Base-by-base conservation (phyloP, 2,113 vertebrate species). In the Acinonyx jubatus region DNA sequence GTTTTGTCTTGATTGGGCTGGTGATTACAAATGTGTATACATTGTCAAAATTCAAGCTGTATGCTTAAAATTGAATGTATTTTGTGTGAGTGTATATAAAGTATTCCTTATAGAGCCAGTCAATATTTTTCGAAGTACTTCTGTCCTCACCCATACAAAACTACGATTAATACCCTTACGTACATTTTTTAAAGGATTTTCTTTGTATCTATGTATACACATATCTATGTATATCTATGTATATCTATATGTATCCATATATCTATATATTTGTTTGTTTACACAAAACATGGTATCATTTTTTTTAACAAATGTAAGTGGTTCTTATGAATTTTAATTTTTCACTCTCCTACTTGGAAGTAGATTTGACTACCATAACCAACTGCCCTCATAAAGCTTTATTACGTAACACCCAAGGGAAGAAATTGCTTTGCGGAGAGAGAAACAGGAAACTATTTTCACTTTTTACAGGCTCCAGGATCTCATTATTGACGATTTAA, bases 401-500 rank as follows among this genome's bases (percentile, higher is more conserved):
- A 61, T 84, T 86, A 89, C 1, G 7, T 95, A 95, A 93, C 36
- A 89, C 52, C 41, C 61, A 89, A 86, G 57, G 65, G 57, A 3
- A 19, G 89, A 93, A 79, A 52, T 31, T 76, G 18, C 45, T 83
- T 79, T 74, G 7, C 16, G 25, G 50, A 92, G 55, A 80, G 74
- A 93, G 57, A 96, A 96, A 87, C 57, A 78, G 63, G 82, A 96
- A 97, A 92, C 10, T 90, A 68, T 68, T 89, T 93, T 83, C n/a
- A 83, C 68, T 95, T 93, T 92, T 79, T 80, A 57, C 48, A 68
- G 57, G 66, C 65, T 57, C 66, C 25, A 76, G 71, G 36, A 95
- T 89, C 84, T 97, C 71, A 52, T 97, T 97, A 91, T 25, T 78
- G 93, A 87, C 1, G 12, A 91, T 55, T 97, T 97, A 97, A 78